phyloP scores from a whole-genome alignment of 2,888 invertebrate genomes.

The Sinelater perroti region DNA sequence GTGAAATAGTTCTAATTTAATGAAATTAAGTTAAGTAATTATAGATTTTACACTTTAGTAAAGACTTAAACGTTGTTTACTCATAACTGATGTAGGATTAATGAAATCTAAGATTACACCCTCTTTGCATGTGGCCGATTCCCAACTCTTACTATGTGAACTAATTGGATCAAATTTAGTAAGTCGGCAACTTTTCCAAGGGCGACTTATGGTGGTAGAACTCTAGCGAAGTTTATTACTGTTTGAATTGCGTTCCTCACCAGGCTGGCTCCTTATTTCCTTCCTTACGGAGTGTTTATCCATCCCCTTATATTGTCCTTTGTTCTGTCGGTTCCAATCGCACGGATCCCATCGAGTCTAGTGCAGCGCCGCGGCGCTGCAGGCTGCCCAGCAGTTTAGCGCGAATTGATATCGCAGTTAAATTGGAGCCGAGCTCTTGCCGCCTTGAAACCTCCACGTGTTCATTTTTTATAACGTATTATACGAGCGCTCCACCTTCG shows the following conservation, averaged over 20 bases:
- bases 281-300: conserved; percentile 43
- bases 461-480: conserved; percentile 38
- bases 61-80: no score
- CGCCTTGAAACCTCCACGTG: conserved; percentile 18
- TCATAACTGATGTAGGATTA: no score
- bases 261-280: conserved; percentile 39
- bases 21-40: no score
- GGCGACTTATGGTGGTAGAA: conserved; percentile 12
- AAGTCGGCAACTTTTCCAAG: background rate
- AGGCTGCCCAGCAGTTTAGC: conserved; percentile 26
- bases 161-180: conserved; percentile 1
- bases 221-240: conserved; percentile 30
- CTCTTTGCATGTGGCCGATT: no score
- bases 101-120: no score
- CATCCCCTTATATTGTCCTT: conserved; percentile 38
- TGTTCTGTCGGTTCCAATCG: conserved; percentile 33
- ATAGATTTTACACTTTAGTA: no score
- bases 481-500: conserved; percentile 29
- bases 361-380: conserved; percentile 3
- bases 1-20: no score
- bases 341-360: conserved; percentile 33
- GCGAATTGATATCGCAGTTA: conserved; percentile 29
- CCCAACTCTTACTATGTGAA: no score
- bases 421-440: conserved; percentile 41
- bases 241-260: conserved; percentile 32